Evolutionary conservation across 2,113 vertebrate species (phyloP).

Genomic region (Indri indri): DNA sequence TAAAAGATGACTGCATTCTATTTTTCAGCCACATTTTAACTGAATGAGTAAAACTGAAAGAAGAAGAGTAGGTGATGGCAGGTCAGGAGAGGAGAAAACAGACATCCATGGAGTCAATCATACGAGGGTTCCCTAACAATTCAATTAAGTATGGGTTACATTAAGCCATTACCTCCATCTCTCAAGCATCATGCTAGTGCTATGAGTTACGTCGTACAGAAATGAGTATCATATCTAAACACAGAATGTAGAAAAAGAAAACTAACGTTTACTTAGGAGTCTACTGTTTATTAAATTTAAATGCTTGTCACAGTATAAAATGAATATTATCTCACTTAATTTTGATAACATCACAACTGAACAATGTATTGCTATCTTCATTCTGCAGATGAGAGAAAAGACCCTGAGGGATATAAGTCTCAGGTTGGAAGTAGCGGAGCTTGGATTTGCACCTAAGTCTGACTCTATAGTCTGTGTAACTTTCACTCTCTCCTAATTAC

Average conservation of each 20-base stretch:
- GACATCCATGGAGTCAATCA: neutral
- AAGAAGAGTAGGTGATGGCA: neutral
- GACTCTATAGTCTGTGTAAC: neutral
- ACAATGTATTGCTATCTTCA: neutral
- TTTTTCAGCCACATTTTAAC: neutral
- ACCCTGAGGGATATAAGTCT: neutral
- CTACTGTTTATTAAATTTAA: neutral
- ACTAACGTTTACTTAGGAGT: neutral
- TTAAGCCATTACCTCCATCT: neutral
- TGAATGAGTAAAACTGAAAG: neutral
- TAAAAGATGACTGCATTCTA: neutral
- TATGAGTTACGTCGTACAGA: neutral
- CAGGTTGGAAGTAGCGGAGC: neutral
- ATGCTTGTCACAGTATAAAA: neutral
- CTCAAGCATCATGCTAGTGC: neutral
- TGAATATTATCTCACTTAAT: neutral
- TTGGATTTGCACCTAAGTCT: neutral
- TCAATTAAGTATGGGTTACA: neutral
- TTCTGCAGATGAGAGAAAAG: neutral
- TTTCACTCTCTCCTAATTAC: neutral
- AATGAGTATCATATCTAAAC: neutral
- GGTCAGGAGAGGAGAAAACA: neutral
- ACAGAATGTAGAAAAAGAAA: neutral
- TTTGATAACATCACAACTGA: neutral
- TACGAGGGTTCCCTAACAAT: neutral